A percentile compares a stretch with the other conserved stretches of the same genome.
phyloP scores from a whole-genome alignment of 2,113 vertebrate genomes.

The Ctenodactylus gundi region DNA sequence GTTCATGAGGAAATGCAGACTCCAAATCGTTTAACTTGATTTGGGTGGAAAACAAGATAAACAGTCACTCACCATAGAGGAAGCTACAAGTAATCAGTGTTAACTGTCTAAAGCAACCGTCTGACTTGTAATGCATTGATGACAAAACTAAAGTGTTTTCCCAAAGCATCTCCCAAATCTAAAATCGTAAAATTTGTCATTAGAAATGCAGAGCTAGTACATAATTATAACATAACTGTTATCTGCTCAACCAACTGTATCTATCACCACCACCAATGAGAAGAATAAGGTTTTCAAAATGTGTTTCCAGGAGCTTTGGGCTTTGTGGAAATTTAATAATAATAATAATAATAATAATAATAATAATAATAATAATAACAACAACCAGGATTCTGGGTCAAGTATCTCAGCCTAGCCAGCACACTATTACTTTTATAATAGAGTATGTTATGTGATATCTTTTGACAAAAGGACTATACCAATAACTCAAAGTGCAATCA shows the following conservation, averaged over 20 bases:
- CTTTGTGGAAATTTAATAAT: not conserved
- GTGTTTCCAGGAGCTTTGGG: not conserved
- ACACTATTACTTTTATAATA: not conserved
- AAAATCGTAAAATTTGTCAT: not conserved
- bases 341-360: too few relatives aligned
- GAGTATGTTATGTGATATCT: not conserved
- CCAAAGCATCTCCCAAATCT: not conserved
- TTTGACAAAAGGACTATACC: not conserved
- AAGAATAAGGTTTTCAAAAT: not conserved
- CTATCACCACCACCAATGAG: not conserved
- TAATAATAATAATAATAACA: too few relatives aligned
- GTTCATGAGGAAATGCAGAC: not conserved
- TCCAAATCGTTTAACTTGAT: not conserved
- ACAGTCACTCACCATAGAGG: not conserved
- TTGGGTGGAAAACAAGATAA: not conserved
- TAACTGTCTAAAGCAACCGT: not conserved
- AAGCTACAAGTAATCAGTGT: not conserved
- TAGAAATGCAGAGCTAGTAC: not conserved
- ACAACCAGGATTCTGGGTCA: not conserved
- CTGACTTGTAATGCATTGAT: not conserved
- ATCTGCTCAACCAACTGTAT: not conserved
- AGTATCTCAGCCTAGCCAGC: not conserved
- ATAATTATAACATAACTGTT: not conserved
- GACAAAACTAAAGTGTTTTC: not conserved
- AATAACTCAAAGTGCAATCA: conserved; percentile 11